A percentile compares a stretch with the other conserved stretches of the same genome.
phyloP scores from a whole-genome alignment of 1,140 invertebrate species.

The Plutomurus gul region DNA sequence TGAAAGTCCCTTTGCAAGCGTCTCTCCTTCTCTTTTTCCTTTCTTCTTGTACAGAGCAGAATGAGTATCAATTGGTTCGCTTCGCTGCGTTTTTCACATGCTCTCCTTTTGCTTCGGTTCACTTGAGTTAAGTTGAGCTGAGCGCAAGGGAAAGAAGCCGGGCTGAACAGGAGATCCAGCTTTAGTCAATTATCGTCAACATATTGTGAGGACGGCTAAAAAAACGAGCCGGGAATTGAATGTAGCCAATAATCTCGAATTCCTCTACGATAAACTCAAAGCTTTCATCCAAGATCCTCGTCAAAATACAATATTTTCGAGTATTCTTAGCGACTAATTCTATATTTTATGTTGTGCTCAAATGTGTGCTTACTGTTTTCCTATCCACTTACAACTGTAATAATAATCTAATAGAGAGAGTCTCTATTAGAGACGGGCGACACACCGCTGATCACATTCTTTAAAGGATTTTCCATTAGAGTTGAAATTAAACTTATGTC shows the following conservation, averaged over 20 bases:
- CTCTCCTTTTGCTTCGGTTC: background rate
- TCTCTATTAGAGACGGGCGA: too few relatives aligned
- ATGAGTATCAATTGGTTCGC: background rate
- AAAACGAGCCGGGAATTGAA: background rate
- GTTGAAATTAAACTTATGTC: too few relatives aligned
- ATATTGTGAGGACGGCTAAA: too few relatives aligned
- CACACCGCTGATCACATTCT: too few relatives aligned
- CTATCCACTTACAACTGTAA: too few relatives aligned
- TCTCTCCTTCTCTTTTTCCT: background rate
- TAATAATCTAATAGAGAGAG: too few relatives aligned
- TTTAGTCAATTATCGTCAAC: background rate
- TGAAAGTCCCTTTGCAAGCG: background rate
- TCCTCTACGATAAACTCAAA: background rate
- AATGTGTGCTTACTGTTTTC: too few relatives aligned
- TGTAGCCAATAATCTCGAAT: background rate
- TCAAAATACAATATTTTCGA: background rate
- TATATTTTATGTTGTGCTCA: too few relatives aligned
- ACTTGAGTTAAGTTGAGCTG: background rate
- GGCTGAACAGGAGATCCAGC: background rate
- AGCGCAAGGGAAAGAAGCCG: background rate
- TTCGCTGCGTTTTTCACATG: background rate
- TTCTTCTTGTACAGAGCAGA: background rate
- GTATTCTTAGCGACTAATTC: too few relatives aligned
- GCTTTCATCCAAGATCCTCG: background rate
- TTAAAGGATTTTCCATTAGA: too few relatives aligned